Conservation (phyloP, 2,888 invertebrate genomes). For the Catocala nupta region DNA sequence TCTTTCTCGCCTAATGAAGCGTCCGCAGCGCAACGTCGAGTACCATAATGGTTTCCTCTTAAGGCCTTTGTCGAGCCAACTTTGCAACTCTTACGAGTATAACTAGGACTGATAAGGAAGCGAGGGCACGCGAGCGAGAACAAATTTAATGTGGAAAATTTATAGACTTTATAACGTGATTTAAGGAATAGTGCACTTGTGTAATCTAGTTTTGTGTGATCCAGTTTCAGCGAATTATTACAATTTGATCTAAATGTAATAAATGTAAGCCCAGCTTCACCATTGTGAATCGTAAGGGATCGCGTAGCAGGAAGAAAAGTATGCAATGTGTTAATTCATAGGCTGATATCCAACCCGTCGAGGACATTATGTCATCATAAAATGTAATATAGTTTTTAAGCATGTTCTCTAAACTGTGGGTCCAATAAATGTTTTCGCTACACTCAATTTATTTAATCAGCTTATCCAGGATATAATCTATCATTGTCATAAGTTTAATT, state of each 20-base stretch:
- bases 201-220: neutral
- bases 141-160: slow-evolving; percentile 41
- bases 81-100: slow-evolving; percentile 75
- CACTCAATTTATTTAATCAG: no score
- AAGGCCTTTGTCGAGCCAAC: slow-evolving; percentile 81
- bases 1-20: slow-evolving; percentile 79
- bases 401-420: no score
- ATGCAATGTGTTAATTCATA: no score
- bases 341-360: no score
- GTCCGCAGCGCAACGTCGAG: slow-evolving; percentile 75
- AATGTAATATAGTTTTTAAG: no score
- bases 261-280: no score
- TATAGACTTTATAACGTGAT: slow-evolving; percentile 32
- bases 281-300: no score
- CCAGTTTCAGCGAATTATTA: neutral
- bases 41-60: slow-evolving; percentile 84
- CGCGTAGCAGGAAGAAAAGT: no score
- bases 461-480: no score
- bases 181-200: slow-evolving; percentile 19
- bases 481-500: no score
- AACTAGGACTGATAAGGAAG: slow-evolving; percentile 72
- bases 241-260: neutral
- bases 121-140: slow-evolving; percentile 49
- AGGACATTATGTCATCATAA: no score
- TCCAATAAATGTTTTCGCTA: no score